Conservation (phyloP, 2,113 vertebrate genomes). For the Falco punctatus region DNA sequence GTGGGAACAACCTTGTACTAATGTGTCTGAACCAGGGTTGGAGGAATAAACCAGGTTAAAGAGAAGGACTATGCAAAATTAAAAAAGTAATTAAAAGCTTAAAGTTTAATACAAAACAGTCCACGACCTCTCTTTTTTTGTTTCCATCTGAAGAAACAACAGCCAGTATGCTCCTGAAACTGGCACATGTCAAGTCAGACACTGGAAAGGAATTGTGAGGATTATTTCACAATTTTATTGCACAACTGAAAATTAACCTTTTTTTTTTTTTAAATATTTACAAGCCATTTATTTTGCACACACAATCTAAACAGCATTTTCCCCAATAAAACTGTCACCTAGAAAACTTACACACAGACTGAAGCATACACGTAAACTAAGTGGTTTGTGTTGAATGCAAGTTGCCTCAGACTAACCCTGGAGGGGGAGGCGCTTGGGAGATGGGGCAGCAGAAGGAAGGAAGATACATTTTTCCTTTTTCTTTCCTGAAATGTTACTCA, state of each 20-base stretch:
- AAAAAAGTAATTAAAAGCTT: background rate
- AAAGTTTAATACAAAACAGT: background rate
- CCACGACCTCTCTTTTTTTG: background rate
- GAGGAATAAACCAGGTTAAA: background rate
- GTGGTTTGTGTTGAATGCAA: background rate
- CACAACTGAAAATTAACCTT: slow-evolving; percentile 46
- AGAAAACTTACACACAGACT: slow-evolving; percentile 28
- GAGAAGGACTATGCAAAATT: background rate
- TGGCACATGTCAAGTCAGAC: background rate
- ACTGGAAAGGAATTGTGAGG: background rate
- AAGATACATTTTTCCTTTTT: background rate
- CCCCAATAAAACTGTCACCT: background rate
- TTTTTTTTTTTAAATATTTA: slow-evolving; percentile 4
- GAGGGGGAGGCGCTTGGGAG: background rate
- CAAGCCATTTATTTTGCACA: slow-evolving; percentile 43
- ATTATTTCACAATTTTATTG: slow-evolving; percentile 68
- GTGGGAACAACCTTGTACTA: background rate
- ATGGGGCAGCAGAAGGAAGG: background rate
- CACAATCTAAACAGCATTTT: slow-evolving; percentile 34
- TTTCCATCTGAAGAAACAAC: background rate
- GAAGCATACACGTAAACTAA: slow-evolving; percentile 24
- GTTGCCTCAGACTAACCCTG: background rate
- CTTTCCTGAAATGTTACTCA: background rate
- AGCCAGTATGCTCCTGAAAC: background rate
- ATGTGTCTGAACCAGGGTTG: background rate